phyloP scores from a whole-genome alignment of 2,797 vertebrate genomes.

The Phalloptychus januarius region DNA sequence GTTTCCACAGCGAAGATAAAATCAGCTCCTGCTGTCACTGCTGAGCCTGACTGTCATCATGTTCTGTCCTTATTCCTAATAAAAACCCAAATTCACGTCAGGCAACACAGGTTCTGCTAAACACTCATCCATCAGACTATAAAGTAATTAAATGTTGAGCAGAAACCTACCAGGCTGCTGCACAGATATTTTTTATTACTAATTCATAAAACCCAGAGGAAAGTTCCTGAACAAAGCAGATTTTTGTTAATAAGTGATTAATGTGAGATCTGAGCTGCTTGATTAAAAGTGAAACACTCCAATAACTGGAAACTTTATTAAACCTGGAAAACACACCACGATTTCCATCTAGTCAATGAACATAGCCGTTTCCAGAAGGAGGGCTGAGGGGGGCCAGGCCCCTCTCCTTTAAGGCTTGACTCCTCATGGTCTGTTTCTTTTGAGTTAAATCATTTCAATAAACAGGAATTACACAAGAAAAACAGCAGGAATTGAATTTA shows the following conservation, averaged over 20 bases:
- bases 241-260: conserved; percentile 21
- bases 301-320: conserved; percentile 35
- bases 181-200: conserved; percentile 9
- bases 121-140: conserved; percentile 4
- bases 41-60: background rate
- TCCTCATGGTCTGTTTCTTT: background rate
- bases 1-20: background rate
- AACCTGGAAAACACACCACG: conserved; percentile 3
- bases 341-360: background rate
- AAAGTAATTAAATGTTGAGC: conserved; percentile 49
- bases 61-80: background rate
- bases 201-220: conserved; percentile 30
- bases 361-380: background rate
- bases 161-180: conserved; percentile 4
- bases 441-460: background rate
- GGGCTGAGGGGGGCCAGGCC: background rate
- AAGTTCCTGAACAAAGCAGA: background rate
- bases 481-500: background rate
- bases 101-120: conserved; percentile 12
- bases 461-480: background rate
- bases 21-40: background rate
- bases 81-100: background rate
- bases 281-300: conserved; percentile 20
- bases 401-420: background rate
- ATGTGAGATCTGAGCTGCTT: conserved; percentile 22